Conservation (phyloP, 2,797 vertebrate species). For the Hoplostethus atlanticus region DNA sequence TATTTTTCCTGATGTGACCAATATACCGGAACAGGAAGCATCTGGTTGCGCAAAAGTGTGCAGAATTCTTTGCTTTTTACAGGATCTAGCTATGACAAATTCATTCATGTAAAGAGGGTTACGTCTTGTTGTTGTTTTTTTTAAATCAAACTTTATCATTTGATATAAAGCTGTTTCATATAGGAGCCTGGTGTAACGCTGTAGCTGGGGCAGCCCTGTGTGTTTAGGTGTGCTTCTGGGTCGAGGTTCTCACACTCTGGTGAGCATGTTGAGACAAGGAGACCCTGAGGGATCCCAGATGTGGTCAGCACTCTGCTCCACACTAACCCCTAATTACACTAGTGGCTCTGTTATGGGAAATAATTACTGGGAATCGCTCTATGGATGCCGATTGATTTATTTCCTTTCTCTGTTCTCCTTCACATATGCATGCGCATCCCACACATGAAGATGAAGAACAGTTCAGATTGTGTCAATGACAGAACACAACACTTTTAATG, state of each 20-base stretch:
- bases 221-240: slow-evolving; percentile 70
- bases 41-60: too few relatives aligned
- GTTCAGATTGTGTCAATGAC: slow-evolving; percentile 3
- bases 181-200: slow-evolving; percentile 31
- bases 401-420: slow-evolving; percentile 40
- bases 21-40: too few relatives aligned
- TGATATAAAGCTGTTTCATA: slow-evolving; percentile 36
- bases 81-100: too few relatives aligned
- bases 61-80: too few relatives aligned
- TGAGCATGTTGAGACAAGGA: slow-evolving; percentile 78
- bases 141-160: slow-evolving; percentile 34
- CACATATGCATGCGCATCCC: slow-evolving; percentile 25
- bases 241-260: slow-evolving; percentile 84
- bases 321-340: slow-evolving; percentile 84
- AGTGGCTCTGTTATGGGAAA: slow-evolving; percentile 76
- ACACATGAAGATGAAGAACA: slow-evolving; percentile 14
- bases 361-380: slow-evolving; percentile 81
- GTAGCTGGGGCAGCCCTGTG: slow-evolving; percentile 34
- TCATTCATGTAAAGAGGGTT: too few relatives aligned
- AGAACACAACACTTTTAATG: slow-evolving; percentile 1
- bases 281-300: slow-evolving; percentile 82
- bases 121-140: too few relatives aligned
- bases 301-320: slow-evolving; percentile 78
- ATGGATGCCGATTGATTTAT: slow-evolving; percentile 76
- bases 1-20: too few relatives aligned